Conservation (phyloP, 2,888 invertebrate genomes). For the Tillus elongatus region DNA sequence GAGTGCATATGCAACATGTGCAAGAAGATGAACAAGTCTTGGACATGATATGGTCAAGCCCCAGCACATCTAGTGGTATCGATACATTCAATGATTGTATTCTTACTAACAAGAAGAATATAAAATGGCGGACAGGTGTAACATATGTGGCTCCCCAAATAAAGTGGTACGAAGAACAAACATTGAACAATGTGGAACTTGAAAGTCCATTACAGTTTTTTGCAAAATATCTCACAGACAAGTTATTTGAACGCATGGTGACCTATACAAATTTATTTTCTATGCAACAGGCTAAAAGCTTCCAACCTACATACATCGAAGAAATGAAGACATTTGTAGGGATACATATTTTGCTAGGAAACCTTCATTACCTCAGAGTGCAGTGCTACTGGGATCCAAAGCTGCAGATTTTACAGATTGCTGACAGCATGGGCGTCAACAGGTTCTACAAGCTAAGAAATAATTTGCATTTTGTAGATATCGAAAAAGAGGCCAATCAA, state of each 20-base stretch:
- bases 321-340: conserved; percentile 22
- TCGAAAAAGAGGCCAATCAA: neutral
- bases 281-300: conserved; percentile 3
- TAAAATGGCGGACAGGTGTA: neutral
- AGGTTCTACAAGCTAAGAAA: conserved; percentile 21
- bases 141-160: neutral
- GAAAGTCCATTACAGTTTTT: neutral
- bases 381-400: conserved; percentile 20
- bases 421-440: conserved; percentile 19
- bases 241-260: neutral
- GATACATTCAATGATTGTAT: too few species aligned
- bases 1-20: too few species aligned
- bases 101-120: neutral
- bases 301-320: conserved; percentile 12
- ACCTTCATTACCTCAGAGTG: conserved; percentile 21
- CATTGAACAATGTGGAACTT: neutral
- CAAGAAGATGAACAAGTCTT: too few species aligned
- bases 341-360: conserved; percentile 23
- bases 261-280: neutral
- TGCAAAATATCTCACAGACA: neutral
- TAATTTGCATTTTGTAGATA: conserved; percentile 21
- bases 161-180: neutral
- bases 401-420: conserved; percentile 17
- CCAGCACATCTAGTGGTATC: too few species aligned
- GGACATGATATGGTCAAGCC: too few species aligned